phyloP scores from a whole-genome alignment of 2,113 vertebrate genomes.

The Microcebus murinus region DNA sequence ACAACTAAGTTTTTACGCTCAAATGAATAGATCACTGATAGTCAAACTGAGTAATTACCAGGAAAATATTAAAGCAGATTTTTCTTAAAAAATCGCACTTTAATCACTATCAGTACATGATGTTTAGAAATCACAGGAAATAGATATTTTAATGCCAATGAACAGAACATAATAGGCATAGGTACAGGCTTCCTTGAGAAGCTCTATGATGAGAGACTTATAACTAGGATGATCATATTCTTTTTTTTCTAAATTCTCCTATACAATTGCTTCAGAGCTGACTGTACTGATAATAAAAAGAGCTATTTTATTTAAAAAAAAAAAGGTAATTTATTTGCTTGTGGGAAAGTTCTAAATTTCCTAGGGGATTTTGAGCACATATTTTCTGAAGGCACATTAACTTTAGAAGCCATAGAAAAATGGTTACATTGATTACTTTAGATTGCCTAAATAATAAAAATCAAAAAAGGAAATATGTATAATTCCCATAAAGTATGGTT shows the following conservation, averaged over 20 bases:
- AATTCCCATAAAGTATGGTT: neutral
- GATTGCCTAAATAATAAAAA: neutral
- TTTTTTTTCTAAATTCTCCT: neutral
- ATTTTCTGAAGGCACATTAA: neutral
- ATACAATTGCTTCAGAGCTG: neutral
- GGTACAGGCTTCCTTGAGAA: neutral
- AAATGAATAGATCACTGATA: neutral
- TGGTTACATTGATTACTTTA: neutral
- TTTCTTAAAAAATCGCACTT: neutral
- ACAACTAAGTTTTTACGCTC: neutral
- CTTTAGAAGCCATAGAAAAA: neutral
- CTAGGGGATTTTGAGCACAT: neutral
- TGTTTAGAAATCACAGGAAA: neutral
- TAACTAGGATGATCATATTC: neutral
- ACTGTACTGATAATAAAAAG: neutral
- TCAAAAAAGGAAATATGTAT: neutral
- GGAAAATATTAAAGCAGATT: neutral
- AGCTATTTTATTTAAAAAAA: neutral
- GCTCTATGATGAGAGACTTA: rapidly evolving
- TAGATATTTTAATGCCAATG: neutral
- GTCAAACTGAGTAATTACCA: conserved; percentile 1
- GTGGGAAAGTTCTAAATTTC: neutral
- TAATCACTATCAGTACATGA: neutral
- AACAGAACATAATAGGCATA: neutral
- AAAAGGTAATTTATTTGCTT: neutral